phyloP scores from a whole-genome alignment of 2,888 invertebrate species.

The Aricia artaxerxes region DNA sequence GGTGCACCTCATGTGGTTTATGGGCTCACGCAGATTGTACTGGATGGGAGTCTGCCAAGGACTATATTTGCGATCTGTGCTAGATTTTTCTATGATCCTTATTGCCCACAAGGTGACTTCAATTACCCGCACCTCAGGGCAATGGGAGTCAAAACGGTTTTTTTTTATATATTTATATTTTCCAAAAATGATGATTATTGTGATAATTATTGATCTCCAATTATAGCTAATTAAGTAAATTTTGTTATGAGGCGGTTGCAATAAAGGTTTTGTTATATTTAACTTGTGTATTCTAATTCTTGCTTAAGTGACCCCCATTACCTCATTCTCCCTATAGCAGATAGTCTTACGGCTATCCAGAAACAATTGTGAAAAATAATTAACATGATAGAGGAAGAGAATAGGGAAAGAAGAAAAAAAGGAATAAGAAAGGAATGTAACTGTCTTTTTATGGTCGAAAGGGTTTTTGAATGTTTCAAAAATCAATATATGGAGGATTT shows the following conservation, averaged over 20 bases:
- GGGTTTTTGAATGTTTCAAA: no score
- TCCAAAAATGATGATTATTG: slow-evolving; percentile 40
- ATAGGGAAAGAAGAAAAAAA: no score
- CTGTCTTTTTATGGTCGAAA: no score
- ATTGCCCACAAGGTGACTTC: slow-evolving; percentile 45
- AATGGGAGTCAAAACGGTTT: slow-evolving; percentile 42
- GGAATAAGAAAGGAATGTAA: no score
- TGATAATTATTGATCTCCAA: slow-evolving; percentile 40
- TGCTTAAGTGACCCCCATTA: slow-evolving; percentile 43
- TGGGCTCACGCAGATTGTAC: slow-evolving; percentile 43
- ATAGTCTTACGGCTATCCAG: no score
- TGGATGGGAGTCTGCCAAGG: slow-evolving; percentile 43
- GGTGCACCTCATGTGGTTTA: slow-evolving; percentile 41
- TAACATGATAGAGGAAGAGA: no score
- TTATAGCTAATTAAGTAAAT: slow-evolving; percentile 37
- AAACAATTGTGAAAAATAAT: no score
- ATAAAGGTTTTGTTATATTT: slow-evolving; percentile 39
- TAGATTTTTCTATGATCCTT: slow-evolving; percentile 42
- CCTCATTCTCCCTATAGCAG: slow-evolving; percentile 32
- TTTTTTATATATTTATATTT: slow-evolving; percentile 44
- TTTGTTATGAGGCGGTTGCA: slow-evolving; percentile 38
- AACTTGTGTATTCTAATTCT: slow-evolving; percentile 38
- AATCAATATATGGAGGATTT: no score
- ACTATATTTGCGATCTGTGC: slow-evolving; percentile 43
- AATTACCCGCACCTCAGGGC: slow-evolving; percentile 43